Percentiles rank a stretch among this genome's conserved stretches.
Conservation (phyloP, 2,113 vertebrate genomes). For the Centropus unirufus region DNA sequence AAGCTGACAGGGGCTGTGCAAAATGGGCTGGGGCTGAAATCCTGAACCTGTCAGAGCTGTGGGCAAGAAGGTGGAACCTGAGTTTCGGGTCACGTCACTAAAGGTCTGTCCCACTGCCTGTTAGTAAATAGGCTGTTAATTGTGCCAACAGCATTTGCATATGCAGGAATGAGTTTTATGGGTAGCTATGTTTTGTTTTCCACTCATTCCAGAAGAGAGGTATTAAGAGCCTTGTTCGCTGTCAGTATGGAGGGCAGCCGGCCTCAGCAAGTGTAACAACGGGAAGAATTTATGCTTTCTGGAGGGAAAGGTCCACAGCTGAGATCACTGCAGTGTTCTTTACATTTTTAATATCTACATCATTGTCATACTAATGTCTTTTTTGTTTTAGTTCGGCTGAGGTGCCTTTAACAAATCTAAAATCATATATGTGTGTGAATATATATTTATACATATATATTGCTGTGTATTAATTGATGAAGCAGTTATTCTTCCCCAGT, state of each 20-base stretch:
- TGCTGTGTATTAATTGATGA: conserved; percentile 19
- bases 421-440: neutral
- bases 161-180: neutral
- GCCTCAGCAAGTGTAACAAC: neutral
- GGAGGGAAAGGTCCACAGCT: neutral
- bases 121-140: neutral
- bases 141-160: neutral
- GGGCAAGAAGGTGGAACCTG: neutral
- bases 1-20: neutral
- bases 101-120: fast-evolving
- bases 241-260: neutral
- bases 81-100: neutral
- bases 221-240: neutral
- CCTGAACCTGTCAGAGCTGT: neutral
- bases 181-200: neutral
- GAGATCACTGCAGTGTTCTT: neutral
- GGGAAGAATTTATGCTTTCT: neutral
- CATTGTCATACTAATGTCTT: fast-evolving
- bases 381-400: neutral
- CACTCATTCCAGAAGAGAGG: neutral
- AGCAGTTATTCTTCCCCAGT: neutral
- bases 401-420: neutral
- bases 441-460: conserved; percentile 5
- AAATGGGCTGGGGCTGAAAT: neutral
- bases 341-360: neutral